Base-by-base conservation (phyloP, 2,113 vertebrate genomes). In the Struthio camelus region DNA sequence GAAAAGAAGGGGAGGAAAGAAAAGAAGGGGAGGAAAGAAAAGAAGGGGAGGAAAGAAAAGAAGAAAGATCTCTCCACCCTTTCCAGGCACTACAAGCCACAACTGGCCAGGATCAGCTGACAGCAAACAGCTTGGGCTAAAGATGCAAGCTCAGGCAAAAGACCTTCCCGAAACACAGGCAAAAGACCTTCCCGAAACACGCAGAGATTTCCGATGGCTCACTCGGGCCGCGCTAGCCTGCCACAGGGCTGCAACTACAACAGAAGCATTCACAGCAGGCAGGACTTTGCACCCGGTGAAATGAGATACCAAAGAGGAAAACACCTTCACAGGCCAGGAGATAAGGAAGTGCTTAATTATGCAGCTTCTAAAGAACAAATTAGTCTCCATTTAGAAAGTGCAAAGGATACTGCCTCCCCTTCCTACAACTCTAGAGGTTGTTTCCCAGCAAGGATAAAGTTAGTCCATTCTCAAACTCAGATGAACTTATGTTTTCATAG, bases 91-190 rank as follows among this genome's bases (percentile, higher is more conserved):
- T 56, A 54, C 84, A 89, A 88, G 93, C 72, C 15, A 10, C 64
- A 38, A 16, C 93, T n/a, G 76, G 87, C 85, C 65, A 50, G 69
- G 72, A 83, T 71, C 90, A 96, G 92, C 92, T 94, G 96, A 85
- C 59, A 22, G 18, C 13, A 54, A 96, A 80, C 67, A 92, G 54
- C 64, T 36, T 32, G 76, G 67, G 38, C 85, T 86, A 9, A 40
- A 92, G 85, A 54, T 17, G 71, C 93, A 78, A 85, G 79, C 81
- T 93, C 54, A 54, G 94, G 82, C 92, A 90, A 44, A 94, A 83
- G 54, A 88, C 67, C 72, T 65, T 53, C 24, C 27, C 34, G 16
- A 28, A 72, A 38, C n/a, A 16, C n/a, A n/a, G n/a, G n/a, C n/a
- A n/a, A n/a, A 20, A 24, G 34, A 13, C 22, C 36, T 36, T 83